Base-by-base conservation (phyloP, 1,140 invertebrate species). In the Cydia pomonella region DNA sequence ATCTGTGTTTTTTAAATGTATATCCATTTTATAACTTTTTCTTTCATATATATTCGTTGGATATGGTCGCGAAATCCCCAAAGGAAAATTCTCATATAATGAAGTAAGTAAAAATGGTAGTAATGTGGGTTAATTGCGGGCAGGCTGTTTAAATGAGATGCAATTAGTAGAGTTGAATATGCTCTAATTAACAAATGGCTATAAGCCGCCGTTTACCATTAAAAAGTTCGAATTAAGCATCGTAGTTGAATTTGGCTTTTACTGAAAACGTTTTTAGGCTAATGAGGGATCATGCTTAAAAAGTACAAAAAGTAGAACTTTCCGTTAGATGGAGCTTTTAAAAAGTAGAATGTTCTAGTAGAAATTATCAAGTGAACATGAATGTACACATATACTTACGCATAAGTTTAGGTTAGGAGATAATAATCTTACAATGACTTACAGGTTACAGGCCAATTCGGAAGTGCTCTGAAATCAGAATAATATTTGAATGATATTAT, bases 81-180 rank as follows among this genome's bases (percentile, higher is more conserved):
- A 69, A 69, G 29, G 18, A 4, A 38, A 69, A 38, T 69, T 69
- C 1, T n/a, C 64, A 69, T 69, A 33, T 69, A 38, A 33, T 10
- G 27, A 33, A 66, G 63, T 38, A 18, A 69, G 29, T 69, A 76
- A 76, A 83, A 84, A 86, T 80, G 85, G 53, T 13, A 72, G 33
- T 72, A 44, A 91, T 89, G 82, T 89, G 81, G 87, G 87, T 89
- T 88, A 91, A 91, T 88, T 89, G 87, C 83, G 77, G 82, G 80
- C 80, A 80, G 79, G 79, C 78, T 79, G 82, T 88, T 88, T 87
- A 87, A 91, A 89, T 87, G 87, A 88, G 86, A 85, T 82, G 89
- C 86, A 89, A 89, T 91, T 91, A 89, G 89, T 87, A 79, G 73
- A 85, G 83, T 82, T 84, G 77, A 81, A 80, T 79, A 77, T 76